Conservation (phyloP, 2,888 invertebrate genomes). For the Yponomeuta cagnagella region DNA sequence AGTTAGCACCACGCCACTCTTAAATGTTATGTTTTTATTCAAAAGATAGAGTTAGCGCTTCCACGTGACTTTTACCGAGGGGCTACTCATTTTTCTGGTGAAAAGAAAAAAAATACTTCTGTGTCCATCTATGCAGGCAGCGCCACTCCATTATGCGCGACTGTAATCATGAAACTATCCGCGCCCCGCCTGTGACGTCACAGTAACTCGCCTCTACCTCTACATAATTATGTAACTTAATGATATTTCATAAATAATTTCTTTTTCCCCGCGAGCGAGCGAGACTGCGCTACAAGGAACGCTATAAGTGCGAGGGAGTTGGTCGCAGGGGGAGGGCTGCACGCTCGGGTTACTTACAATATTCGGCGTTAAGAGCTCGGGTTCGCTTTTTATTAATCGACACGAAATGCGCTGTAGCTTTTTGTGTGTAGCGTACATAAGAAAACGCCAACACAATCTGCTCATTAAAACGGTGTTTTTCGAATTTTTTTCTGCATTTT, state of each 20-base stretch:
- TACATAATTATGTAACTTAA: constrained; percentile 72
- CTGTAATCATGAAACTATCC: constrained; percentile 66
- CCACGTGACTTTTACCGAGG: no score
- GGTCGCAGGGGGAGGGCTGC: constrained; percentile 40
- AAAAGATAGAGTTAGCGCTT: no score
- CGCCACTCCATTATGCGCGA: constrained; percentile 59
- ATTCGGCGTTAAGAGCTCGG: constrained; percentile 27
- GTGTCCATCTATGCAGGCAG: constrained; percentile 20
- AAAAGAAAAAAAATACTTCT: no score
- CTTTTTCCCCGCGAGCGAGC: constrained; percentile 42
- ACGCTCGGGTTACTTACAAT: constrained; percentile 41
- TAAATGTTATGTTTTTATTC: no score
- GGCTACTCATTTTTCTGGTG: no score
- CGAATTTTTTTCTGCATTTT: not conserved
- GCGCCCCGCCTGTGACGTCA: constrained; percentile 17
- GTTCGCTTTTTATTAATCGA: constrained; percentile 5
- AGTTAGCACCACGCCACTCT: no score
- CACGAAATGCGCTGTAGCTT: not conserved
- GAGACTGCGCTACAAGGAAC: constrained; percentile 24
- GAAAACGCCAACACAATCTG: constrained; percentile 4
- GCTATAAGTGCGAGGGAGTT: constrained; percentile 27
- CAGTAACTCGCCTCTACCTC: constrained; percentile 35
- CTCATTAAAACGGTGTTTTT: constrained; percentile 7
- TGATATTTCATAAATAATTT: constrained; percentile 66
- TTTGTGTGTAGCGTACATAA: not conserved